A percentile compares a stretch with the other conserved stretches of the same genome.
phyloP scores from a whole-genome alignment of 2,113 vertebrate genomes.

The Cebus imitator region DNA sequence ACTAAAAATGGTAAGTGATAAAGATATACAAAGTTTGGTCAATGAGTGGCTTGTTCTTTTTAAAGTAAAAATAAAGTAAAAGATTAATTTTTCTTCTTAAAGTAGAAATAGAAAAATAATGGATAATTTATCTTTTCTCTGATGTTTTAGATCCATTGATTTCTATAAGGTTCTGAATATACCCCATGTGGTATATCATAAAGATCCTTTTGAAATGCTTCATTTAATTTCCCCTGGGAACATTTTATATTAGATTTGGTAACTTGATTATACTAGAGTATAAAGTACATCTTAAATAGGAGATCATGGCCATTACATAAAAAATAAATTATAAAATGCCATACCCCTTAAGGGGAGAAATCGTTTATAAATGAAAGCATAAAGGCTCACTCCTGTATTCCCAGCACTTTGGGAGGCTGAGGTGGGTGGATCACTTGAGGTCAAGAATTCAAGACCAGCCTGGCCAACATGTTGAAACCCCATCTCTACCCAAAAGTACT shows the following conservation, averaged over 20 bases:
- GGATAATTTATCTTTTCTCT: background rate
- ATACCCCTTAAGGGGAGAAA: background rate
- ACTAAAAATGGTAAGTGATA: conserved; percentile 11
- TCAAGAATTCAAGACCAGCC: no score
- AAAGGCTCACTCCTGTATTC: no score
- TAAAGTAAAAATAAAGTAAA: background rate
- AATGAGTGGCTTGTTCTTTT: background rate
- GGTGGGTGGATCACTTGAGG: no score
- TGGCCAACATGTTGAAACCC: no score
- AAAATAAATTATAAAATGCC: conserved; percentile 11
- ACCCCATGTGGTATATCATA: background rate
- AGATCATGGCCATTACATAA: background rate
- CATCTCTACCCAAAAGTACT: no score
- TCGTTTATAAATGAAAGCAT: background rate
- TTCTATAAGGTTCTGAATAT: background rate
- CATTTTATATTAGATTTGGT: background rate
- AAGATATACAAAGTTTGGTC: background rate
- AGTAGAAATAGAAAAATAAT: background rate
- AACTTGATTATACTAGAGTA: background rate
- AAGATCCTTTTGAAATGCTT: background rate
- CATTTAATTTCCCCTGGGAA: background rate
- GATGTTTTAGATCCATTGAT: background rate
- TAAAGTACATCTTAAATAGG: background rate
- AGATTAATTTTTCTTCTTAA: background rate
- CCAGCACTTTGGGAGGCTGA: no score